Evolutionary conservation across 1,140 invertebrate genomes (phyloP).

Genomic region (Ceratoteleas bidentatus): DNA sequence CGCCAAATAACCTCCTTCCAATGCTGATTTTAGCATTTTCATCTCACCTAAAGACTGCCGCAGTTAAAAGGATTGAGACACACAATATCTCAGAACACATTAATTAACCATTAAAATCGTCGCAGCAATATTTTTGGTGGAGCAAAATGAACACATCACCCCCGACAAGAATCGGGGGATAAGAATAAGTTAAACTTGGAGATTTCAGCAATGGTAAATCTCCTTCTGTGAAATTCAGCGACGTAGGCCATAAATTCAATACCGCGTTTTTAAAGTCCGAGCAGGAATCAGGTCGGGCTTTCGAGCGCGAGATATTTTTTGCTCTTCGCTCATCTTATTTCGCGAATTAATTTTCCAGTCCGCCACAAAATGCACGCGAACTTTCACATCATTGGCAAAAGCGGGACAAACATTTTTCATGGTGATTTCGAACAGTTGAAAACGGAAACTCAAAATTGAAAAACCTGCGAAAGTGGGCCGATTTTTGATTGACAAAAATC

Average conservation of each 20-base stretch:
- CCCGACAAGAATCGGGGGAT: slow-evolving; percentile 9
- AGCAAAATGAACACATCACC: slow-evolving; percentile 12
- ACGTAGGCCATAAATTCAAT: slow-evolving; percentile 53
- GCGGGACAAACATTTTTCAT: too few species aligned
- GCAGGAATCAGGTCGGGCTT: slow-evolving; percentile 35
- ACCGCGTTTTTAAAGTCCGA: slow-evolving; percentile 38
- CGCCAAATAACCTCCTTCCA: too few species aligned
- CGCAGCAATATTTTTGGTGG: neutral
- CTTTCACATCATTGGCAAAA: too few species aligned
- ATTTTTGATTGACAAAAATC: too few species aligned
- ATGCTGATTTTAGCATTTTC: too few species aligned
- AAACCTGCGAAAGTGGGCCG: too few species aligned
- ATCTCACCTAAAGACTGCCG: too few species aligned
- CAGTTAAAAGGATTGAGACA: too few species aligned
- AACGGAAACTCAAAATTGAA: too few species aligned
- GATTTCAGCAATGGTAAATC: slow-evolving; percentile 56
- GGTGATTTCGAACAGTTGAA: too few species aligned
- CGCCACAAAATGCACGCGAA: too few species aligned
- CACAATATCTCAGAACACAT: neutral
- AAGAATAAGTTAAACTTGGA: slow-evolving; percentile 45
- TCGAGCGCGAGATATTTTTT: slow-evolving; percentile 33
- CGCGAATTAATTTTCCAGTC: slow-evolving; percentile 18
- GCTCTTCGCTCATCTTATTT: slow-evolving; percentile 34
- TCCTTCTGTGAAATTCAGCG: slow-evolving; percentile 37
- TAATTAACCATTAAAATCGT: neutral